Evolutionary conservation across 2,113 vertebrate species (phyloP).

Genomic region (Corythoichthys haematopterus): DNA sequence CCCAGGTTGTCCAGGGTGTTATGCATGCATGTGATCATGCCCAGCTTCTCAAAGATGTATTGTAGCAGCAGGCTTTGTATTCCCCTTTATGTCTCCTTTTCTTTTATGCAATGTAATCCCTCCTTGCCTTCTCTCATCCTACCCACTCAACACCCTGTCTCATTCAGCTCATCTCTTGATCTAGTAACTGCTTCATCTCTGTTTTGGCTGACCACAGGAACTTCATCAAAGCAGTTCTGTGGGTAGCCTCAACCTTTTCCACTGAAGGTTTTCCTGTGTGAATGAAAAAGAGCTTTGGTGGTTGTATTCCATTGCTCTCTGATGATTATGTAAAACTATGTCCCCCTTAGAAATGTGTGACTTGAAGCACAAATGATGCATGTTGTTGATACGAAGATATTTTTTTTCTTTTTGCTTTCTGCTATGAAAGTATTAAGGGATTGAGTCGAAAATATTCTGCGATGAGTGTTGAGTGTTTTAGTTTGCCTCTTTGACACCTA

Average conservation of each 20-base stretch:
- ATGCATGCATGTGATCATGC: slow-evolving; percentile 4
- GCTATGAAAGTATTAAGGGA: slow-evolving; percentile 13
- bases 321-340: slow-evolving; percentile 36
- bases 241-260: slow-evolving; percentile 18
- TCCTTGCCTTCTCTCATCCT: slow-evolving; percentile 24
- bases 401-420: slow-evolving; percentile 3
- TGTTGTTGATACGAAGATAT: slow-evolving; percentile 24
- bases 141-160: not conserved
- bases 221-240: slow-evolving; percentile 31
- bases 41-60: not conserved
- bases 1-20: slow-evolving; percentile 5
- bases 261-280: not conserved
- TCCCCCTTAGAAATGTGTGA: slow-evolving; percentile 33
- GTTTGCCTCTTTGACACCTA: slow-evolving; percentile 7
- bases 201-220: slow-evolving; percentile 50
- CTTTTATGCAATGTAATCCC: slow-evolving; percentile 16
- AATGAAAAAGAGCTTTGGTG: slow-evolving; percentile 21
- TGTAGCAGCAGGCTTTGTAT: slow-evolving; percentile 1
- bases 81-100: not conserved
- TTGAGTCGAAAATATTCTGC: slow-evolving; percentile 39
- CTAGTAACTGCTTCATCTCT: slow-evolving; percentile 22
- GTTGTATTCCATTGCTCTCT: slow-evolving; percentile 36
- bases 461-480: slow-evolving; percentile 34
- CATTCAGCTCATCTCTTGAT: slow-evolving; percentile 21
- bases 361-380: slow-evolving; percentile 22